These are phyloP conservation scores for Neoitamus cyanurus DNA, from an alignment of 2,888 invertebrate genomes.

Conservation along the genomic window DNA sequence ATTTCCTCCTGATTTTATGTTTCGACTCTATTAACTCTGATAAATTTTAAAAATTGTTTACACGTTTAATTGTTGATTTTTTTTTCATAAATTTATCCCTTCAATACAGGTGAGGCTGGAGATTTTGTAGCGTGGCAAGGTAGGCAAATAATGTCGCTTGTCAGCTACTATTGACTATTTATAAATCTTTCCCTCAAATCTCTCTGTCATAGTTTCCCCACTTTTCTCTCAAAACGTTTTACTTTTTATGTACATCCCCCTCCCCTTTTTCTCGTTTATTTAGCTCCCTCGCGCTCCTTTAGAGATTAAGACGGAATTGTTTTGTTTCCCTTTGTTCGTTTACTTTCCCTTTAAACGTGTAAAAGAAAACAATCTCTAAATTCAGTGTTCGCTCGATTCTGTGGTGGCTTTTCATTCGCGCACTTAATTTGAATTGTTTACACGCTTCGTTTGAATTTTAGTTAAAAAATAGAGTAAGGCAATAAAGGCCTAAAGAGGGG, in stretches of 20 bases:
- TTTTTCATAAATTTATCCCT: slow-evolving; percentile 68
- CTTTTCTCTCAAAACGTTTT: neutral
- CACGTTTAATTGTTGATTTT: slow-evolving; percentile 17
- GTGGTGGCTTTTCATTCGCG: no score
- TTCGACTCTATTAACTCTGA: neutral
- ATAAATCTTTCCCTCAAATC: slow-evolving; percentile 12
- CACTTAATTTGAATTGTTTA: no score
- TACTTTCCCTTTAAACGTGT: neutral
- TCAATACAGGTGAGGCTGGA: slow-evolving; percentile 78
- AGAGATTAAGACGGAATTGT: neutral
- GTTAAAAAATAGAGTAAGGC: no score
- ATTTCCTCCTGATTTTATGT: neutral
- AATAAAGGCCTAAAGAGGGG: no score
- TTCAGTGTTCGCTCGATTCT: no score
- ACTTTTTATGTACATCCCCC: neutral
- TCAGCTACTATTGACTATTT: slow-evolving; percentile 51
- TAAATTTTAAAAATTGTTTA: slow-evolving; percentile 20
- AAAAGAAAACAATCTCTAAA: no score
- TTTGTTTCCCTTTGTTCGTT: neutral
- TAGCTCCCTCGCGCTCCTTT: neutral
- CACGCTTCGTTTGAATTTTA: no score
- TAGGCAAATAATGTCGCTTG: slow-evolving; percentile 68
- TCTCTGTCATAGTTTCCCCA: neutral
- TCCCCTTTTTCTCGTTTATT: neutral
- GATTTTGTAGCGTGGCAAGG: slow-evolving; percentile 83